These are phyloP conservation scores for Myotis findleyi DNA, from an alignment of 2,797 vertebrate genomes.

Conservation along the genomic window DNA sequence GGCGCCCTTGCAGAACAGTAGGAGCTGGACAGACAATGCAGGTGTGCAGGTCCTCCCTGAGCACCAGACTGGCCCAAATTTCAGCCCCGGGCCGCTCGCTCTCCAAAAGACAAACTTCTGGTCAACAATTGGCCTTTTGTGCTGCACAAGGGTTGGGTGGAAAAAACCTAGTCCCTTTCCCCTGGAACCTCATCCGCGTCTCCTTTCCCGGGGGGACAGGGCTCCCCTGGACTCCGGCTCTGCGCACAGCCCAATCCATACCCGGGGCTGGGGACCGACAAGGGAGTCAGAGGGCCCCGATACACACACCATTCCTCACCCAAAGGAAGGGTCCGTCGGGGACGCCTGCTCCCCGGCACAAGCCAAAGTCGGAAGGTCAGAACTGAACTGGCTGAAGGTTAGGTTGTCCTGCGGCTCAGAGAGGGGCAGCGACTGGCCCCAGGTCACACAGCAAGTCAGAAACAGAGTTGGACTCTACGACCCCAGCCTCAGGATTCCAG, in stretches of 20 bases:
- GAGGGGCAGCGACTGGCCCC: background rate
- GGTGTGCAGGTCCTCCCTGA: conserved; percentile 32
- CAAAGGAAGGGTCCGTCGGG: background rate
- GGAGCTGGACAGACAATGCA: conserved; percentile 16
- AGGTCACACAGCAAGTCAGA: background rate
- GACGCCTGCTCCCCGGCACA: background rate
- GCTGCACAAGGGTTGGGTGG: background rate
- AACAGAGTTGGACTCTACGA: background rate
- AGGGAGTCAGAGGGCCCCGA: background rate
- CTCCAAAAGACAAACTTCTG: conserved; percentile 34
- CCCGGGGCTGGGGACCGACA: background rate
- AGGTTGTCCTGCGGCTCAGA: background rate
- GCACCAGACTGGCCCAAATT: conserved; percentile 68
- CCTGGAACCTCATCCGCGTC: conserved; percentile 55
- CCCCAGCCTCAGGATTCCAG: background rate
- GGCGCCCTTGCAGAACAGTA: background rate
- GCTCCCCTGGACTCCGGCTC: background rate
- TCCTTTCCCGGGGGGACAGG: background rate
- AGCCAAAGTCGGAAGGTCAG: background rate
- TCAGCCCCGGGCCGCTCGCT: conserved; percentile 4
- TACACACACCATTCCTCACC: background rate
- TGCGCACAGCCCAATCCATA: background rate
- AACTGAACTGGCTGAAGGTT: background rate
- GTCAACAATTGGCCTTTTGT: conserved; percentile 69
- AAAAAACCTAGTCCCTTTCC: background rate